Percentiles rank a stretch among this genome's conserved stretches.
Evolutionary conservation across 2,797 vertebrate species (phyloP).

Genomic region (Cichlasoma orientale): DNA sequence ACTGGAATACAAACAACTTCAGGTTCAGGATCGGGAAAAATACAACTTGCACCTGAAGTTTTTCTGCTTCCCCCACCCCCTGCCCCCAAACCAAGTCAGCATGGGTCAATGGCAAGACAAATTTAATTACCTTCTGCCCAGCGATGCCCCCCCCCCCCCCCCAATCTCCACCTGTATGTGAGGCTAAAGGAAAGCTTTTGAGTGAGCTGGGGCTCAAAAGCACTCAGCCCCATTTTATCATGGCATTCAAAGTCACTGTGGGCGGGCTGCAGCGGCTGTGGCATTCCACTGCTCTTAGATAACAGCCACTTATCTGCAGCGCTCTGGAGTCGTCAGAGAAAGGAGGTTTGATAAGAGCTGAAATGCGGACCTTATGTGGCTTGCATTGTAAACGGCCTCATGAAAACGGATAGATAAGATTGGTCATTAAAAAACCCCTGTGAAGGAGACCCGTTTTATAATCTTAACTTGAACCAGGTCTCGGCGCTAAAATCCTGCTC

Average conservation of each 20-base stretch:
- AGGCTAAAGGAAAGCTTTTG: constrained; percentile 42
- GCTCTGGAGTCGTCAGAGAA: constrained; percentile 69
- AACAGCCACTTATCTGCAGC: constrained; percentile 75
- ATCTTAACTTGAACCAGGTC: constrained; percentile 38
- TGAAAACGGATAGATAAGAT: constrained; percentile 70
- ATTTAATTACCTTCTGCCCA: constrained; percentile 59
- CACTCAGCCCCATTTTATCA: constrained; percentile 67
- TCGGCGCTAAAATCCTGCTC: constrained; percentile 30
- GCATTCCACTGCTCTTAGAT: constrained; percentile 71
- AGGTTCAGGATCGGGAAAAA: constrained; percentile 3
- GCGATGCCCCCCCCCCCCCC: constrained; percentile 52
- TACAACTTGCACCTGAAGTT: constrained; percentile 11
- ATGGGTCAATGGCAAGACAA: constrained; percentile 61
- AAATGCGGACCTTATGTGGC: constrained; percentile 71
- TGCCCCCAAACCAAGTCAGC: constrained; percentile 45
- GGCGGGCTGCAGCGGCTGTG: constrained; percentile 59
- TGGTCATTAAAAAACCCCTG: constrained; percentile 70
- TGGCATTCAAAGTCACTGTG: constrained; percentile 73
- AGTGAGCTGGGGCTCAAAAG: constrained; percentile 64
- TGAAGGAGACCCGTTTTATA: constrained; percentile 58
- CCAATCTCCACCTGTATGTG: constrained; percentile 63
- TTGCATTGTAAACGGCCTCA: constrained; percentile 68
- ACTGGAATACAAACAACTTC: constrained; percentile 27
- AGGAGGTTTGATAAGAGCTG: constrained; percentile 71
- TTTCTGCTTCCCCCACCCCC: constrained; percentile 5